Evolutionary conservation across 2,888 invertebrate species (phyloP), one percentile per base, ranked within the genome.

Genomic region (Tiphia femorata): DNA sequence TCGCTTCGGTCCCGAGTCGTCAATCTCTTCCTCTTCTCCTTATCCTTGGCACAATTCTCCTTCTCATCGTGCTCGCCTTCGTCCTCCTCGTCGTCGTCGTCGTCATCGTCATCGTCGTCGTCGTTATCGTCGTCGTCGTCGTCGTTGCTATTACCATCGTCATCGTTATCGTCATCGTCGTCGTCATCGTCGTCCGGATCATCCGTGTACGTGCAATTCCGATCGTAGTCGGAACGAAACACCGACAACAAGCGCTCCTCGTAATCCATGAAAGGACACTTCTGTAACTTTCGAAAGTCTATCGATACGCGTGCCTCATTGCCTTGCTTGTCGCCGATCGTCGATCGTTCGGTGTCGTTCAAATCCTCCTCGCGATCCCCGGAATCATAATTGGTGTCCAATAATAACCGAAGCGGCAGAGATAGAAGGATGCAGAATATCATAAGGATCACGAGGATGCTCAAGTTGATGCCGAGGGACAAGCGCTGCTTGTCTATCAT

Each of bases 401-500:
- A 58, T 4, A 81, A 49, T 25, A 81, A 50, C 47, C 71, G 74
- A 16, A 78, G 46, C 0, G 80, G 80, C 20, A 79, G 41, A 30
- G 75, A 75, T 2, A 81, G 54, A 2, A 81, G 64, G 37, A 75
- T 75, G 8, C 76, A 70, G 58, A 79, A 81, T 60, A 81, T 78
- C 55, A 72, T 56, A 3, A 80, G 50, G 20, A 72, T 74, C n/a
- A 78, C n/a, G 10, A 80, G 46, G 14, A 81, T 75, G 37, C 78
- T 72, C 33, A 79, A 54, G 56, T 80, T 79, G 21, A 80, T 76
- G 12, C 75, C 79, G 21, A 79, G 35, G 10, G 75, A 67, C 16
- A 75, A 43, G 20, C 65, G 67, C 8, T 14, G 33, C 48, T 59
- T 68, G 42, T 73, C 75, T 56, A 68, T 73, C 52, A 70, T 67